phyloP scores from a whole-genome alignment of 2,888 invertebrate genomes.

The Dynastes grantii region DNA sequence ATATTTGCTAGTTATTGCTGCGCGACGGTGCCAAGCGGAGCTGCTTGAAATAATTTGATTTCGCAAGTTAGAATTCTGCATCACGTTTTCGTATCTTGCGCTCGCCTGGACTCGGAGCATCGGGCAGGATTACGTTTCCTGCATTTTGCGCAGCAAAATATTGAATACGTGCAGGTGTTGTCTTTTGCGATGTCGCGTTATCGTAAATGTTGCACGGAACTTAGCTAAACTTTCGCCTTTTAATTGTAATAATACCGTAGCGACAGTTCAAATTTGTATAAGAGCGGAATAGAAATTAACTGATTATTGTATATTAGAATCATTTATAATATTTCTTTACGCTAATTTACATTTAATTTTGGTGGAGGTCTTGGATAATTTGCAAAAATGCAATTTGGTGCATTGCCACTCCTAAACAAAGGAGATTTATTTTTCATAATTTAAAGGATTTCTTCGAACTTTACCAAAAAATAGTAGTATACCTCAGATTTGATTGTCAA shows the following conservation, averaged over 20 bases:
- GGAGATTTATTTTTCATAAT: too few relatives aligned
- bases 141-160: slow-evolving; percentile 15
- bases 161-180: slow-evolving; percentile 31
- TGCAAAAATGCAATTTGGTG: too few relatives aligned
- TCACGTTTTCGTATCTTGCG: slow-evolving; percentile 22
- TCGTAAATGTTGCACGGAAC: background rate
- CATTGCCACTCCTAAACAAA: too few relatives aligned
- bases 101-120: background rate
- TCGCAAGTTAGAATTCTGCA: slow-evolving; percentile 31
- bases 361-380: too few relatives aligned
- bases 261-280: background rate
- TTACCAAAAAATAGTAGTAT: too few relatives aligned
- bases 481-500: too few relatives aligned
- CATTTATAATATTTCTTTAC: too few relatives aligned
- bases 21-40: background rate
- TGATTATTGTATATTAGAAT: background rate
- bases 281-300: background rate
- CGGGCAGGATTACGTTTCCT: background rate
- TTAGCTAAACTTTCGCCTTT: background rate
- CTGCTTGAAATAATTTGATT: slow-evolving; percentile 26
- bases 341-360: too few relatives aligned
- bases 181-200: background rate
- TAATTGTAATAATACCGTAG: too few relatives aligned
- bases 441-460: too few relatives aligned
- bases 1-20: slow-evolving; percentile 1